Conservation (phyloP, 2,113 vertebrate species). For the Fulmarus glacialis region DNA sequence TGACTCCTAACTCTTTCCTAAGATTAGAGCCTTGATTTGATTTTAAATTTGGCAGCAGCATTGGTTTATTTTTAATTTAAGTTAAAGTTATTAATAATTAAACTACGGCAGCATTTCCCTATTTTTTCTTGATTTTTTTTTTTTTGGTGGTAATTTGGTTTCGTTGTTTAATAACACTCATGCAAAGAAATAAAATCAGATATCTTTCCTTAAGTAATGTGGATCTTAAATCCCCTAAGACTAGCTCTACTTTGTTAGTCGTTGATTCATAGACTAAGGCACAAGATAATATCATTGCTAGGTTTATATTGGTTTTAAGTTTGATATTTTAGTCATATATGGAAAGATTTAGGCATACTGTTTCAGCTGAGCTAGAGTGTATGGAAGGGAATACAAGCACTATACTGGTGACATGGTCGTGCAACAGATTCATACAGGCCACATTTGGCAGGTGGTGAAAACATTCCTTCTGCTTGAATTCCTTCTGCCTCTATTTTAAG, state of each 20-base stretch:
- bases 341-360: background rate
- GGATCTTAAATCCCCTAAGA: background rate
- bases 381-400: background rate
- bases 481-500: conserved; percentile 46
- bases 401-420: background rate
- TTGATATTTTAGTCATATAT: background rate
- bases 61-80: background rate
- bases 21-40: background rate
- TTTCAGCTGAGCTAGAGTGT: background rate
- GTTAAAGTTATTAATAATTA: background rate
- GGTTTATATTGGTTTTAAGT: background rate
- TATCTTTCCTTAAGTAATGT: background rate
- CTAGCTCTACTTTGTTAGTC: background rate
- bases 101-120: background rate
- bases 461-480: conserved; percentile 11
- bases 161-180: background rate
- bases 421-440: background rate
- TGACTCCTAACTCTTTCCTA: background rate
- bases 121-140: background rate
- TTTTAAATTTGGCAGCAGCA: background rate
- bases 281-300: background rate
- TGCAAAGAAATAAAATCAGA: background rate
- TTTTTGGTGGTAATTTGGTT: background rate
- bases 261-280: background rate
- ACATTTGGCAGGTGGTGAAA: conserved; percentile 4